Evolutionary conservation across 1,140 invertebrate species (phyloP).

Genomic region (Polyergus mexicanus): DNA sequence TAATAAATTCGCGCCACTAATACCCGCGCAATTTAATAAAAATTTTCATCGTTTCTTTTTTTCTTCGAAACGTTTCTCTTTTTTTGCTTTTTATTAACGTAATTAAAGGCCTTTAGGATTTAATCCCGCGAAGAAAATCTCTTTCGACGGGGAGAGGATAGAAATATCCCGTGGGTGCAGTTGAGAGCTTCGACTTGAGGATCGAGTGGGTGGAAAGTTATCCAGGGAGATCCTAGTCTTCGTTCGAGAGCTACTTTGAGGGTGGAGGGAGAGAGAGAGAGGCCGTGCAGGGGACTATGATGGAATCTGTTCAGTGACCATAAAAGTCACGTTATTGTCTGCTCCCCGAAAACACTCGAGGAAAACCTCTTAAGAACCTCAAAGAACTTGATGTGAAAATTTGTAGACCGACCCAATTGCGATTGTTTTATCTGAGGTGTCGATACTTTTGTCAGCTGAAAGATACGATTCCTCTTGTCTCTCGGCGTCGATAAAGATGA

Average conservation of each 20-base stretch:
- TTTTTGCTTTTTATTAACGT: slow-evolving; percentile 9
- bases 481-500: not conserved
- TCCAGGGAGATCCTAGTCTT: slow-evolving; percentile 35
- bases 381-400: slow-evolving; percentile 25
- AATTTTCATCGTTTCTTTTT: not conserved
- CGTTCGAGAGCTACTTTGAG: slow-evolving; percentile 31
- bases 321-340: slow-evolving; percentile 52
- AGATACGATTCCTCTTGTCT: not conserved
- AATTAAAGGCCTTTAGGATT: slow-evolving; percentile 59
- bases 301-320: slow-evolving; percentile 45
- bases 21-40: too few relatives aligned
- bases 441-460: not conserved
- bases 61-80: not conserved
- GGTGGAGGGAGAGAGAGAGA: not conserved
- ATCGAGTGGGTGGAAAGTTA: slow-evolving; percentile 57
- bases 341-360: not conserved
- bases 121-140: slow-evolving; percentile 52
- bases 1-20: too few relatives aligned
- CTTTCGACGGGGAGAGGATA: not conserved
- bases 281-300: not conserved
- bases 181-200: slow-evolving; percentile 31
- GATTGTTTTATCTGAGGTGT: slow-evolving; percentile 11
- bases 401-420: not conserved
- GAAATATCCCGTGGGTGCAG: slow-evolving; percentile 38
- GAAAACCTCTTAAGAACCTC: not conserved